Base-by-base conservation (phyloP, 2,888 invertebrate species). In the Tortrix viridana region DNA sequence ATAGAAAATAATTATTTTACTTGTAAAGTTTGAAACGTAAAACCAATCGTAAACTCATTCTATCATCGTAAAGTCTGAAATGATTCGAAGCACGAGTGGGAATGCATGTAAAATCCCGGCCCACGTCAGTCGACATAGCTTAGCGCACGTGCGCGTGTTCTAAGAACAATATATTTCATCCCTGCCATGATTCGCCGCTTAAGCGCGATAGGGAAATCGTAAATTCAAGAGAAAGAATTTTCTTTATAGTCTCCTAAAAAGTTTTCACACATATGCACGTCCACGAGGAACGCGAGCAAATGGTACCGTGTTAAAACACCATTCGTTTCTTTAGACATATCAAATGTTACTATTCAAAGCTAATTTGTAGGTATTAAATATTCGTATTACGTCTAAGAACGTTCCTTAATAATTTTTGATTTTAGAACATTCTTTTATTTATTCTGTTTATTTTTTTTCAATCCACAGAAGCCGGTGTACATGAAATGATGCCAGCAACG, bases 171-270 rank as follows among this genome's bases (percentile, higher is more conserved):
- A 85, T 87, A 88, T 86, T 85, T 87, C 84, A 86, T 83, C 79
- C 82, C 76, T 81, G 85, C 82, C 84, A 88, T 87, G 85, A 88
- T 89, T 87, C 79, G 84, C 82, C 86, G 84, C 85, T 88, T 88
- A 86, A 85, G 82, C 82, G 79, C 87, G 86, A 88, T 88, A 88
- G 86, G 82, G 82, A 88, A 88, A 88, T 88, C 88, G 85, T 87
- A 87, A 88, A 89, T 88, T 86, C 81, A 79, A 81, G 75, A 79
- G 73, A 83, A 85, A 81, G 84, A 88, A 85, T 85, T 87, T 87
- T 85, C 85, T 89, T 87, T 85, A 86, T 86, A 82, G 84, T 84
- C 83, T 78, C 80, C 81, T 82, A 80, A 85, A 86, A 86, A 85
- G 81, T 85, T 85, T 83, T 73, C 77, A 79, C 79, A 82, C 82